phyloP scores from a whole-genome alignment of 2,113 vertebrate genomes.

The Spermophilus dauricus region DNA sequence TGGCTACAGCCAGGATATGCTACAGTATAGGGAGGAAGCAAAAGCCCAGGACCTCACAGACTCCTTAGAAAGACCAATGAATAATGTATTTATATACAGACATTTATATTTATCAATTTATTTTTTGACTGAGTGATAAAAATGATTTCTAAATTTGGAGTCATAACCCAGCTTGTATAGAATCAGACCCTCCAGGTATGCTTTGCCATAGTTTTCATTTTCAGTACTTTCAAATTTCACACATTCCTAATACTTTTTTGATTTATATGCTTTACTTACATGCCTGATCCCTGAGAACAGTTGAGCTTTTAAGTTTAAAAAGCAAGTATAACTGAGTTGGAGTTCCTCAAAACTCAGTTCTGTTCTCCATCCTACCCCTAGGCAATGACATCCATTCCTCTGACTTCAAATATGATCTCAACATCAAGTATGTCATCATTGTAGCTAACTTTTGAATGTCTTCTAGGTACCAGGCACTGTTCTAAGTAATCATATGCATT shows the following conservation, averaged over 20 bases:
- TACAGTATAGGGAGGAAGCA: neutral
- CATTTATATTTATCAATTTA: neutral
- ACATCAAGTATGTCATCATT: neutral
- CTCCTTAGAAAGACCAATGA: neutral
- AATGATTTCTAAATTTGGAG: neutral
- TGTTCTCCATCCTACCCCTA: neutral
- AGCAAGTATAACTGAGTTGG: neutral
- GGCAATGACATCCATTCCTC: neutral
- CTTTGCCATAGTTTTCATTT: neutral
- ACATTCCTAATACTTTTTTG: neutral
- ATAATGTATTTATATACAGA: neutral
- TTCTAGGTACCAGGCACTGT: neutral
- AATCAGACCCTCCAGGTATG: neutral
- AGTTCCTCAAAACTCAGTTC: slow-evolving; percentile 28
- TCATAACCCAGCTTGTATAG: neutral
- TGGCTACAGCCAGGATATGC: neutral
- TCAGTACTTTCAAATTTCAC: neutral
- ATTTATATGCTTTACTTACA: neutral
- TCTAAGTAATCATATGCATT: neutral
- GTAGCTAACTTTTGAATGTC: neutral
- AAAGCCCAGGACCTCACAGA: neutral
- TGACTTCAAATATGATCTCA: neutral
- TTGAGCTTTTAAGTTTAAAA: neutral
- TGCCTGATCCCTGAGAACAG: neutral
- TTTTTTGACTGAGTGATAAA: neutral